These are phyloP conservation scores for Malacoraja senta DNA, from an alignment of 2,797 vertebrate species.

Conservation along the genomic window DNA sequence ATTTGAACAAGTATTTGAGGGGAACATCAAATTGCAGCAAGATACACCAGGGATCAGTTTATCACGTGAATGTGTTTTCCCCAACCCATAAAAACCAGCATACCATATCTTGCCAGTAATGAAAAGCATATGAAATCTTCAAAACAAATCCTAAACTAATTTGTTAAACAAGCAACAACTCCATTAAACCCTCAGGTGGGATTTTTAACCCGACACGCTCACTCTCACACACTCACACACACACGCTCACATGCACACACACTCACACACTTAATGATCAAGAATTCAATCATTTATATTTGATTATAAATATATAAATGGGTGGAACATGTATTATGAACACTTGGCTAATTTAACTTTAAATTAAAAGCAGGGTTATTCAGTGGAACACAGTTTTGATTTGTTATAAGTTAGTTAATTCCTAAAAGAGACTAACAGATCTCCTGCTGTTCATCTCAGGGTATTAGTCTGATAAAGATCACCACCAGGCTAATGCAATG, in stretches of 20 bases:
- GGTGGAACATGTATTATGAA: too few species aligned
- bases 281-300: background rate
- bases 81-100: slow-evolving; percentile 16
- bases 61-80: slow-evolving; percentile 21
- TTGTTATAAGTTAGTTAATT: too few species aligned
- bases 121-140: slow-evolving; percentile 23
- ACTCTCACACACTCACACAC: too few species aligned
- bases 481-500: background rate
- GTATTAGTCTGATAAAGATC: too few species aligned
- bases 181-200: slow-evolving; percentile 29
- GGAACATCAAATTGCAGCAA: background rate
- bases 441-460: background rate
- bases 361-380: background rate
- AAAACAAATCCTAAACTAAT: slow-evolving; percentile 21
- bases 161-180: slow-evolving; percentile 35
- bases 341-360: background rate
- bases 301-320: background rate
- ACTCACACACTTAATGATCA: background rate
- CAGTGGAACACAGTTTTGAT: background rate
- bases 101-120: slow-evolving; percentile 31
- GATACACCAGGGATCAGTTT: background rate
- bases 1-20: background rate
- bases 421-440: background rate
- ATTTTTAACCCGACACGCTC: background rate
- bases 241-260: too few species aligned